Percentiles rank a stretch among this genome's conserved stretches.
phyloP scores from a whole-genome alignment of 2,113 vertebrate genomes.

The Eurystomus gularis region DNA sequence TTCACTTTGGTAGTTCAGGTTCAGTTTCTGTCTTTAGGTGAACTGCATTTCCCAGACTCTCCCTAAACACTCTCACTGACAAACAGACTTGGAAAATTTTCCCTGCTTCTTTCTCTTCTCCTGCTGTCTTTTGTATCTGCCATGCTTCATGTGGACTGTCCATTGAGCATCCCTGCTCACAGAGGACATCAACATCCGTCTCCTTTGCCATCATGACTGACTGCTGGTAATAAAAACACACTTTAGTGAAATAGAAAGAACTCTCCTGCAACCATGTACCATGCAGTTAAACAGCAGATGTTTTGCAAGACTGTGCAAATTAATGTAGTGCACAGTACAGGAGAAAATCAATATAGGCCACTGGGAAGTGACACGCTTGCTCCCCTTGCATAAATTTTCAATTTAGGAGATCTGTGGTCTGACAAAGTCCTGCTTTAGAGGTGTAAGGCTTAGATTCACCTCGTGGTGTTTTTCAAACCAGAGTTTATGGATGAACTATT shows the following conservation, averaged over 20 bases:
- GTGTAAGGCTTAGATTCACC: neutral
- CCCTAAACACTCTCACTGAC: neutral
- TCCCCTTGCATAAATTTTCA: neutral
- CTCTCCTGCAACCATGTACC: neutral
- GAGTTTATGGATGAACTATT: neutral
- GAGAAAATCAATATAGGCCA: neutral
- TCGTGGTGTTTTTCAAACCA: neutral
- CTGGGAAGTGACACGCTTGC: rapidly evolving
- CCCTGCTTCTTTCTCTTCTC: neutral
- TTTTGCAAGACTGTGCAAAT: neutral
- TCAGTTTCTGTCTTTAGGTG: neutral
- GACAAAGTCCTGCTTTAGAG: neutral
- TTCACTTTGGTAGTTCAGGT: neutral
- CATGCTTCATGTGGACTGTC: neutral
- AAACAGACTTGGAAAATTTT: neutral
- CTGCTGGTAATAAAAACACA: neutral
- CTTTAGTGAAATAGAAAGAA: neutral
- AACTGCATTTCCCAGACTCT: neutral
- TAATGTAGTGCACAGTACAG: neutral
- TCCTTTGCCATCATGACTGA: neutral
- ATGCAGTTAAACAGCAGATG: neutral
- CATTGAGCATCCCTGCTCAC: neutral
- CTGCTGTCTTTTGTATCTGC: neutral
- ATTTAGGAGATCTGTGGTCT: neutral
- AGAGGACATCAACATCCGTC: neutral